A percentile compares a stretch with the other conserved stretches of the same genome.
Conservation (phyloP, 2,113 vertebrate genomes). For the Cyanoderma ruficeps region DNA sequence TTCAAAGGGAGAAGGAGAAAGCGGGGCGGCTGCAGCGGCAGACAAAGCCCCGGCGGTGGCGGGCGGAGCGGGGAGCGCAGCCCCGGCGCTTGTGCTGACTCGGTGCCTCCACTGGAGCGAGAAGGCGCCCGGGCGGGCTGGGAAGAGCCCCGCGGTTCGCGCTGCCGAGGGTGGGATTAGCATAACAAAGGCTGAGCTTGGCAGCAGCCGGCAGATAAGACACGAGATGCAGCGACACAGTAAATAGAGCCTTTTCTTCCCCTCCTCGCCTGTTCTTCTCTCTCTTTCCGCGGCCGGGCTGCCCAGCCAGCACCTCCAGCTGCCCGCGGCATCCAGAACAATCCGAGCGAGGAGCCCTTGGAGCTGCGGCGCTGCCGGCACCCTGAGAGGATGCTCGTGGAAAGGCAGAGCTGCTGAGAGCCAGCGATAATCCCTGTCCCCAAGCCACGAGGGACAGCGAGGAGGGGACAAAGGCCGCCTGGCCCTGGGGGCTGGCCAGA, state of each 20-base stretch:
- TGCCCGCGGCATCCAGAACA: not conserved
- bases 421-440: not conserved
- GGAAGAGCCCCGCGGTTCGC: not conserved
- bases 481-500: not conserved
- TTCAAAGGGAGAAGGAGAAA: not conserved
- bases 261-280: not conserved
- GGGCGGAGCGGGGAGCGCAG: not conserved
- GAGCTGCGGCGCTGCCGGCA: not conserved
- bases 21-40: not conserved
- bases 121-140: not conserved
- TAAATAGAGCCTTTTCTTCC: not conserved
- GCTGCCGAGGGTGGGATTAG: slow-evolving; percentile 22
- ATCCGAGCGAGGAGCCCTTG: not conserved
- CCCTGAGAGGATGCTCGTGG: not conserved
- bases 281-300: not conserved
- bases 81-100: not conserved
- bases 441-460: accelerated
- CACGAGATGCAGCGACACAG: not conserved
- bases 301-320: not conserved
- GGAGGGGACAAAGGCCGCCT: accelerated
- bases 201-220: not conserved
- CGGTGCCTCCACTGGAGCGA: not conserved
- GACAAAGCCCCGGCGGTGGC: not conserved
- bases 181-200: slow-evolving; percentile 50
- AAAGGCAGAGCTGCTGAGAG: not conserved